Base-by-base conservation (phyloP, 1,140 invertebrate species). In the Drosophila willistoni region DNA sequence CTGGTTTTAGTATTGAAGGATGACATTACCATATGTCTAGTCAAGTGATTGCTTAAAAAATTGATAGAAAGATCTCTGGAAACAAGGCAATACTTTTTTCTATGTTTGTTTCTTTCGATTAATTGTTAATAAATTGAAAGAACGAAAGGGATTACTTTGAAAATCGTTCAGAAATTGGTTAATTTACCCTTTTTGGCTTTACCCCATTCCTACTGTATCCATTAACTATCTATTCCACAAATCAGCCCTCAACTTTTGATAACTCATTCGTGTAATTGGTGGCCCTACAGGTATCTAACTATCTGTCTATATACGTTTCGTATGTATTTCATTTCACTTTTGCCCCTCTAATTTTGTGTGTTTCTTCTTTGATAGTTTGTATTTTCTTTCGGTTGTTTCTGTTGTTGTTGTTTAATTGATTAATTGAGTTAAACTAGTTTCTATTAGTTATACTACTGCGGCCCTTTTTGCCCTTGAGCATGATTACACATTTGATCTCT, bases 371-470 rank as follows among this genome's bases (percentile, higher is more conserved):
- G 12, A 39, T 39, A 13, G 12, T 39, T 17, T 47, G 42, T 19
- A 7, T 47, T 7, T 47, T 19, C 6, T 19, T 22, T 9, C 10
- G 7, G 10, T 51, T 51, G 2, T 19, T 47, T 7, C 9, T 13
- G 17, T 47, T 47, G 17, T 47, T 47, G 14, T 47, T 47, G 42
- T 47, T 47, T 47, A 47, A 47, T 47, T 51, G 44, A 9, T 51
- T 51, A 51, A 51, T 51, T 51, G 44, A 51, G 44, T 51, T 51
- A 51, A 51, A 51, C 44, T 51, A 51, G 17, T 51, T 51, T 51
- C 10, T 19, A 17, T 47, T 47, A 7, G 2, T 22, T 19, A 0
- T 25, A 25, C 25, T 17, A 44, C 14, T 44, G 13, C 6, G 42
- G 42, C 14, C 5, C 14, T 9, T 44, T 44, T 19, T 47, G 44